Conservation (phyloP, 2,888 invertebrate species). For the Geotrupes spiniger region DNA sequence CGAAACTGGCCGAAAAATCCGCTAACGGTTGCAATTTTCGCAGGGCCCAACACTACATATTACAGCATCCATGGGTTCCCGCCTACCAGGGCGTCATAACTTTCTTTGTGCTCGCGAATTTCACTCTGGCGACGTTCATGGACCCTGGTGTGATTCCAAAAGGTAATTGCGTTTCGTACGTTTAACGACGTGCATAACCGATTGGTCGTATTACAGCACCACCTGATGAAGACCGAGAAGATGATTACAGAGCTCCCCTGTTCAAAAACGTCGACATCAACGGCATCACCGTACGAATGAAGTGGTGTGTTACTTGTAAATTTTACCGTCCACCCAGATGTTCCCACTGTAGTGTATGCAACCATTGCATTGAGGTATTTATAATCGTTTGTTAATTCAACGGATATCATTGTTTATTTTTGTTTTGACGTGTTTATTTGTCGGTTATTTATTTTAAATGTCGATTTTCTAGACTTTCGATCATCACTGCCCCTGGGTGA, state of each 20-base stretch:
- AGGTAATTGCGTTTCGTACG: constrained; percentile 73
- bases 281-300: constrained; percentile 98
- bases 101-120: constrained; percentile 97
- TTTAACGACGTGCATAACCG: neutral
- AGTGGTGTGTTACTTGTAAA: constrained; percentile 99
- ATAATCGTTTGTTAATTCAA: neutral
- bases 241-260: constrained; percentile 93
- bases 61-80: constrained; percentile 83
- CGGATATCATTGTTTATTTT: neutral
- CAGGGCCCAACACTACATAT: constrained; percentile 85
- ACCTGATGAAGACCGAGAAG: constrained; percentile 95
- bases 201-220: constrained; percentile 62
- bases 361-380: constrained; percentile 92
- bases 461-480: constrained; percentile 87
- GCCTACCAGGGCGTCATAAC: constrained; percentile 92
- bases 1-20: constrained; percentile 5
- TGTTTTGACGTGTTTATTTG: too few relatives aligned
- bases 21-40: constrained; percentile 28
- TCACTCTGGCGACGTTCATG: constrained; percentile 98
- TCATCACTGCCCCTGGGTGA: constrained; percentile 99
- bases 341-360: constrained; percentile 98
- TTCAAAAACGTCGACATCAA: constrained; percentile 98
- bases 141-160: constrained; percentile 98
- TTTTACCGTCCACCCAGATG: constrained; percentile 99
- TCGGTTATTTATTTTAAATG: too few relatives aligned